A percentile compares a stretch with the other conserved stretches of the same genome.
Evolutionary conservation across 1,140 invertebrate genomes (phyloP).

Genomic region (Cylas formicarius): DNA sequence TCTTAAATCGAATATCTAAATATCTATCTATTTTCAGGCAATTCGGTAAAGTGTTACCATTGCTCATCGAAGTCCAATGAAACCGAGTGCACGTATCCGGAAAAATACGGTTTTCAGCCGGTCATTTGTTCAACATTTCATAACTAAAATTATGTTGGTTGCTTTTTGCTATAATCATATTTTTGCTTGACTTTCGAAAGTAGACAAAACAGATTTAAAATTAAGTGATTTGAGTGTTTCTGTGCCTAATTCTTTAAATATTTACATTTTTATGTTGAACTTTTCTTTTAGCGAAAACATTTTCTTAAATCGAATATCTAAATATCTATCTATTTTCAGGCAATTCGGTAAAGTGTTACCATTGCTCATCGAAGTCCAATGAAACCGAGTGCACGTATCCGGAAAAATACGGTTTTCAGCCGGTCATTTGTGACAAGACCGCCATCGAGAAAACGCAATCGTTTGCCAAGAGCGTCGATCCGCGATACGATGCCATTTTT

Average conservation of each 20-base stretch:
- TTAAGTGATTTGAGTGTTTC: too few species aligned
- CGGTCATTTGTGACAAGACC: constrained; percentile 18
- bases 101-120: constrained; percentile 18
- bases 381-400: constrained; percentile 21
- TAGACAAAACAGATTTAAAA: too few species aligned
- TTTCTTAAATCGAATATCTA: not conserved
- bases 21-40: constrained; percentile 13
- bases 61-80: constrained; percentile 21
- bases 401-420: constrained; percentile 16
- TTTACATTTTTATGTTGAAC: too few species aligned
- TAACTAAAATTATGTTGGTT: too few species aligned
- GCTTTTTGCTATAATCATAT: too few species aligned
- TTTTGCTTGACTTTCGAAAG: too few species aligned
- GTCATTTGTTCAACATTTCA: too few species aligned
- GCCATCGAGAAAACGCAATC: constrained; percentile 19
- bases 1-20: too few species aligned
- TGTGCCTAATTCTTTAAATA: too few species aligned
- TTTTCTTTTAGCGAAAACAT: too few species aligned
- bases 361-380: constrained; percentile 20
- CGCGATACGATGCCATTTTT: constrained; percentile 20
- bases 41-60: constrained; percentile 23
- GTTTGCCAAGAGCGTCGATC: constrained; percentile 19
- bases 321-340: constrained; percentile 15
- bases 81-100: constrained; percentile 19
- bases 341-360: constrained; percentile 22